Evolutionary conservation across 2,888 invertebrate species (phyloP).

Genomic region (Eurois occulta): DNA sequence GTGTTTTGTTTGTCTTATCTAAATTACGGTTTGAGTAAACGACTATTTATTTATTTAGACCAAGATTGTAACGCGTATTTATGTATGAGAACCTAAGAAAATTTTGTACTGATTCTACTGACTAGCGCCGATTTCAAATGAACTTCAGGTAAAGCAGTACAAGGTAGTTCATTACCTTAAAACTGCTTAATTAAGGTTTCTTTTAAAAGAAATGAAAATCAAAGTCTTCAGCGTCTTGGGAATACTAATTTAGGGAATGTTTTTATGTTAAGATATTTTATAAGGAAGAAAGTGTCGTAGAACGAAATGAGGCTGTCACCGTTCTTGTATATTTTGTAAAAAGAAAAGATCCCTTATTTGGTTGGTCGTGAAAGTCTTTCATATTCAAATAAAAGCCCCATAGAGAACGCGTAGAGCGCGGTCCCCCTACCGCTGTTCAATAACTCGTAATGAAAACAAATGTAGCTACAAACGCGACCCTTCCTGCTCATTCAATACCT

Average conservation of each 20-base stretch:
- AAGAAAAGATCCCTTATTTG: conserved; percentile 57
- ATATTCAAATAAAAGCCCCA: conserved; percentile 79
- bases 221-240: conserved; percentile 29
- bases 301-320: conserved; percentile 37
- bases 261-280: conserved; percentile 32
- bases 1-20: conserved; percentile 55
- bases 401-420: conserved; percentile 74
- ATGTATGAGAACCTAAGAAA: not conserved
- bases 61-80: conserved; percentile 23
- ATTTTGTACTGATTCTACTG: not conserved
- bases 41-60: conserved; percentile 42
- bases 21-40: conserved; percentile 32
- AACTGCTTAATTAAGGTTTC: conserved; percentile 32
- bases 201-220: conserved; percentile 48
- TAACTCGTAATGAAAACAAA: conserved; percentile 86
- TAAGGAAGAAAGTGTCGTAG: conserved; percentile 30
- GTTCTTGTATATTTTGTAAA: conserved; percentile 49
- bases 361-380: conserved; percentile 71
- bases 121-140: conserved; percentile 25
- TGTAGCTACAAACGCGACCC: conserved; percentile 81
- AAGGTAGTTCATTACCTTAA: conserved; percentile 25
- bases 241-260: conserved; percentile 45
- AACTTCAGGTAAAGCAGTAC: conserved; percentile 29
- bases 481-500: conserved; percentile 79
- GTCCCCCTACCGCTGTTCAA: conserved; percentile 76